A percentile compares a stretch with the other conserved stretches of the same genome.
Evolutionary conservation across 2,797 vertebrate genomes (phyloP).

Genomic region (Cetoscarus ocellatus): DNA sequence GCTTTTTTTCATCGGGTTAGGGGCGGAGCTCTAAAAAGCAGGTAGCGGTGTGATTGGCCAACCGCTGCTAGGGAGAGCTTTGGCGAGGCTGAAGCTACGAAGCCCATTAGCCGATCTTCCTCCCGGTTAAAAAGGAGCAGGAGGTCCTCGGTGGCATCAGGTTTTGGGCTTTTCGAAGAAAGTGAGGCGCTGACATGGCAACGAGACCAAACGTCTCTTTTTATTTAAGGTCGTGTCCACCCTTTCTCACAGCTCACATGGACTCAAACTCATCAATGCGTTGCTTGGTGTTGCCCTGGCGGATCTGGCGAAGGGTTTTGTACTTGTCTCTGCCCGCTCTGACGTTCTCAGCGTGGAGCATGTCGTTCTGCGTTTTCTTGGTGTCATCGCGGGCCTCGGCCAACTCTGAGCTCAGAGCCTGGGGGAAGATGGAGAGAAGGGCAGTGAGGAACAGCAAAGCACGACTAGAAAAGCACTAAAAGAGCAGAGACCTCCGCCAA

Average conservation of each 20-base stretch:
- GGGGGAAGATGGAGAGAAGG: slow-evolving; percentile 12
- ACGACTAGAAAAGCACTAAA: too few species aligned
- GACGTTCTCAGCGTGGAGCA: slow-evolving; percentile 97
- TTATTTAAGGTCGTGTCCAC: neutral
- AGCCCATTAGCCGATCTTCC: slow-evolving; percentile 85
- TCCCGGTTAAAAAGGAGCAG: slow-evolving; percentile 71
- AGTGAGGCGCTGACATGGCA: slow-evolving; percentile 64
- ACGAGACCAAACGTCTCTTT: slow-evolving; percentile 39
- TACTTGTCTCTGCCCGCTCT: slow-evolving; percentile 97
- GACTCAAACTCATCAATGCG: slow-evolving; percentile 99
- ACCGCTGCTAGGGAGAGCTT: slow-evolving; percentile 85
- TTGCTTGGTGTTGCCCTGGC: slow-evolving; percentile 98
- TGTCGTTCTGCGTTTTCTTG: slow-evolving; percentile 97
- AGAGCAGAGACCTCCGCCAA: too few species aligned
- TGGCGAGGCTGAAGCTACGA: slow-evolving; percentile 91
- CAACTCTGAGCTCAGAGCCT: slow-evolving; percentile 97
- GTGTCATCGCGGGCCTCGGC: slow-evolving; percentile 95
- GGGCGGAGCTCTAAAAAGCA: slow-evolving; percentile 66
- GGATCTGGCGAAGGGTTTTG: slow-evolving; percentile 98
- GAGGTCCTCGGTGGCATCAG: slow-evolving; percentile 49
- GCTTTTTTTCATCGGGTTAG: slow-evolving; percentile 46
- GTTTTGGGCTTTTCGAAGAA: slow-evolving; percentile 47
- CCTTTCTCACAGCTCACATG: slow-evolving; percentile 88
- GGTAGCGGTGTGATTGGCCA: slow-evolving; percentile 59
- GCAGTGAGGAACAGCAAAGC: neutral